Evolutionary conservation across 2,888 invertebrate species (phyloP).

Genomic region (Iselma pallidipennis): DNA sequence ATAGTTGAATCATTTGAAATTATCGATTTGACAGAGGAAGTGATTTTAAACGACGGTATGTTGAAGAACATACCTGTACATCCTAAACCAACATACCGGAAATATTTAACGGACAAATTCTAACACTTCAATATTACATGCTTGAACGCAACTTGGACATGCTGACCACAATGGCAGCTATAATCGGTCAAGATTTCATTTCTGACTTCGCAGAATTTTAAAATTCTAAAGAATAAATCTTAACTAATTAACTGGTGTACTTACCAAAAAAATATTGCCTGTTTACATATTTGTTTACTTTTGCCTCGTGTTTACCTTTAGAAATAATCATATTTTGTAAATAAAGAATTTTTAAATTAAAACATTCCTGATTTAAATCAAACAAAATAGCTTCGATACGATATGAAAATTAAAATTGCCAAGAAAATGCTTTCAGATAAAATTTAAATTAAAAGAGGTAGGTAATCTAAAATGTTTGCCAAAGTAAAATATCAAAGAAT

Average conservation of each 20-base stretch:
- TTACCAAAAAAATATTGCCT: not conserved
- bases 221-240: not conserved
- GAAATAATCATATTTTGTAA: too few species aligned
- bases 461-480: not conserved
- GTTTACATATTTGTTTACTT: not conserved
- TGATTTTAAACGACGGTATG: not conserved
- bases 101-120: conserved; percentile 8
- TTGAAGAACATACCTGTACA: conserved; percentile 13
- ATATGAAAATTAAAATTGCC: not conserved
- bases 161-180: not conserved
- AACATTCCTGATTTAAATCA: not conserved
- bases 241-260: not conserved
- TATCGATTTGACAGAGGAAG: not conserved
- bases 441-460: not conserved
- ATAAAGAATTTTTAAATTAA: too few species aligned
- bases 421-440: too few species aligned
- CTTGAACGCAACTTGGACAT: conserved; percentile 10
- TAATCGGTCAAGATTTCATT: not conserved
- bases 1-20: not conserved
- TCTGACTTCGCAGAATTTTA: not conserved
- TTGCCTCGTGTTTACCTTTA: not conserved
- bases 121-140: conserved; percentile 8
- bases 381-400: not conserved
- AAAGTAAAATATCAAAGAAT: not conserved
- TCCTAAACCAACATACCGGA: conserved; percentile 13